A percentile compares a stretch with the other conserved stretches of the same genome.
Evolutionary conservation across 2,797 vertebrate species (phyloP).

Genomic region (Thripadectes ignobilis): DNA sequence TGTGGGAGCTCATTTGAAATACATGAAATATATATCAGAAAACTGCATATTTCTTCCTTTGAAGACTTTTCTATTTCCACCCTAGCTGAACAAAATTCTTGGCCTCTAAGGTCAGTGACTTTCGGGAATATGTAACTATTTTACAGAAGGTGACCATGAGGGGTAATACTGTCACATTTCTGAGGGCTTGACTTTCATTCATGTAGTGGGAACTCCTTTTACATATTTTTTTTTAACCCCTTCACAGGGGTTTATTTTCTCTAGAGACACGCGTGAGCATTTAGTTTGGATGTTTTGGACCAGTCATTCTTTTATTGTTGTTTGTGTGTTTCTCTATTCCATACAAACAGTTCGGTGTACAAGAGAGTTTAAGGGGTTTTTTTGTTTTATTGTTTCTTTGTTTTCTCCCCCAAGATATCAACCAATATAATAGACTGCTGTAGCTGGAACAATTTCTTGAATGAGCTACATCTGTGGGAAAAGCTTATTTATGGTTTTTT

Average conservation of each 20-base stretch:
- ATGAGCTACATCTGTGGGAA: neutral
- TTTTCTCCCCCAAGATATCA: neutral
- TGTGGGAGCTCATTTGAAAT: neutral
- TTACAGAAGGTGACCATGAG: neutral
- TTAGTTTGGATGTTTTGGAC: neutral
- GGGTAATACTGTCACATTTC: neutral
- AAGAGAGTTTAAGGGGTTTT: neutral
- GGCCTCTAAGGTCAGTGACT: neutral
- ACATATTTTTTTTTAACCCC: neutral
- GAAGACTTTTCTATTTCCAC: neutral
- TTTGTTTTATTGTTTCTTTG: neutral
- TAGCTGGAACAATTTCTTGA: neutral
- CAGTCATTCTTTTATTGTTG: neutral
- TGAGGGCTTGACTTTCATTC: neutral
- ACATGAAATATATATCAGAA: neutral
- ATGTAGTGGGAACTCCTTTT: neutral
- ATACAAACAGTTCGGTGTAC: neutral
- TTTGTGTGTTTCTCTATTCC: neutral
- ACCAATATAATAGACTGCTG: neutral
- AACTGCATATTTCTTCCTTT: neutral
- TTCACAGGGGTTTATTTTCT: neutral
- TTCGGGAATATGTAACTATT: neutral
- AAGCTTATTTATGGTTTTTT: constrained; percentile 50
- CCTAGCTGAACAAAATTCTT: neutral
- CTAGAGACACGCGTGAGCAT: neutral